Evolutionary conservation across 37 sponge, comb jelly and placozoan species (phyloP), one percentile per base, ranked within the genome.

Genomic region (Dysidea cf. avara): DNA sequence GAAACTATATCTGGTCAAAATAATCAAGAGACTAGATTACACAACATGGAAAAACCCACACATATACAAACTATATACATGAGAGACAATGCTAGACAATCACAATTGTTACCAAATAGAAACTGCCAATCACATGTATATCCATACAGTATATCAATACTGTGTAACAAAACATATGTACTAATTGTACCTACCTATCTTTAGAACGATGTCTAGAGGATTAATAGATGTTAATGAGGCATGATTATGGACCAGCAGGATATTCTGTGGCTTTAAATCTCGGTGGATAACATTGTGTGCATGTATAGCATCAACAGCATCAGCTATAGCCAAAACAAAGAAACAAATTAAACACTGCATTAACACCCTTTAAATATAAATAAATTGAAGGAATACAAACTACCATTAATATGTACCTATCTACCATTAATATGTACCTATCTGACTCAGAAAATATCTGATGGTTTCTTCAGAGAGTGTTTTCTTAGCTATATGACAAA

Each of bases 221-320:
- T 43, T 43, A 43, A 43, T 43, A 9, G 46, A 43, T 9, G 46
- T 43, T 43, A 50, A 22, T 22, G 64, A 53, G 39, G 66, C 21
- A 22, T 39, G 18, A 54, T 73, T 77, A 50, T 83, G 85, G 39
- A 83, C 80, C 53, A 95, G 89, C 26, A 95, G 89, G 39, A 95
- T 72, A 73, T 95, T 95, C 74, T 91, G 93, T 0, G 96, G 96
- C 71, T 95, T 95, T 48, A 95, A 74, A 59, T 95, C 96, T 21
- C 96, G 66, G 69, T 95, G 96, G 39, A 95, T 88, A 55, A 95
- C 83, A 51, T 88, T 75, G 61, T 67, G 71, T 37, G 60, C 32
- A 60, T 69, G 81, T 1, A 95, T 68, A 16, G 76, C 89, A 4
- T 53, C 34, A 53, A 95, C 59, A 7, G 92, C 92, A 12, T 37